Conservation (phyloP, 2,888 invertebrate species). For the Dyspetes luteomarginatus region DNA sequence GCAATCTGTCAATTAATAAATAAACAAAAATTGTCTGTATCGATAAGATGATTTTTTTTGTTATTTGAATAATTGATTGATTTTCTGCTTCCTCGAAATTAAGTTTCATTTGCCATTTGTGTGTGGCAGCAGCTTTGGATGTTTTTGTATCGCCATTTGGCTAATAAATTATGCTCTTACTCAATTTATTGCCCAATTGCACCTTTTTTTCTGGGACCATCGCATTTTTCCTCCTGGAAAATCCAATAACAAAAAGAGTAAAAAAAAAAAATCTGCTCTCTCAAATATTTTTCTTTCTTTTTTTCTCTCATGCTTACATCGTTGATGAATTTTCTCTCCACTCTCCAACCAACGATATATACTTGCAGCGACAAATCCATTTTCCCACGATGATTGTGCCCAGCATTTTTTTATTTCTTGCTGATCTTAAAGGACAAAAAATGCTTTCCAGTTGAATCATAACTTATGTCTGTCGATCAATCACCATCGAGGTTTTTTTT, state of each 20-base stretch:
- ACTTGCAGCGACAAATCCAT: conserved; percentile 94
- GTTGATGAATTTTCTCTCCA: conserved; percentile 86
- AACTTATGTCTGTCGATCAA: conserved; percentile 85
- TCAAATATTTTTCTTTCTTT: too few species aligned
- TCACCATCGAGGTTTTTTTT: conserved; percentile 87
- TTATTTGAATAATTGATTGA: conserved; percentile 84
- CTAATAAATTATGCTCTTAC: conserved; percentile 84
- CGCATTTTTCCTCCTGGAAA: conserved; percentile 90
- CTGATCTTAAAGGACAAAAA: conserved; percentile 90
- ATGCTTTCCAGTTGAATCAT: conserved; percentile 89
- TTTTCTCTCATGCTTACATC: conserved; percentile 85
- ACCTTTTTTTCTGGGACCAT: too few species aligned
- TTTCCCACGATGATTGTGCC: conserved; percentile 94
- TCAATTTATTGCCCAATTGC: conserved; percentile 92
- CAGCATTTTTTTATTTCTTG: conserved; percentile 94
- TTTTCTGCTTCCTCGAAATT: conserved; percentile 82
- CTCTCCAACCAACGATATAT: conserved; percentile 88
- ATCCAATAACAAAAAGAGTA: too few species aligned
- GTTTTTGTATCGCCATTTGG: conserved; percentile 82
- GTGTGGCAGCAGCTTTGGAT: conserved; percentile 86
- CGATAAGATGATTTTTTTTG: conserved; percentile 86
- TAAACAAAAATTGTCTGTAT: too few species aligned
- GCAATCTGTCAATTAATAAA: too few species aligned
- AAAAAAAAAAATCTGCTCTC: conserved; percentile 32
- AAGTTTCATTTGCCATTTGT: conserved; percentile 89